Base-by-base conservation (phyloP, 2,797 vertebrate genomes). In the Linurgus olivaceus region DNA sequence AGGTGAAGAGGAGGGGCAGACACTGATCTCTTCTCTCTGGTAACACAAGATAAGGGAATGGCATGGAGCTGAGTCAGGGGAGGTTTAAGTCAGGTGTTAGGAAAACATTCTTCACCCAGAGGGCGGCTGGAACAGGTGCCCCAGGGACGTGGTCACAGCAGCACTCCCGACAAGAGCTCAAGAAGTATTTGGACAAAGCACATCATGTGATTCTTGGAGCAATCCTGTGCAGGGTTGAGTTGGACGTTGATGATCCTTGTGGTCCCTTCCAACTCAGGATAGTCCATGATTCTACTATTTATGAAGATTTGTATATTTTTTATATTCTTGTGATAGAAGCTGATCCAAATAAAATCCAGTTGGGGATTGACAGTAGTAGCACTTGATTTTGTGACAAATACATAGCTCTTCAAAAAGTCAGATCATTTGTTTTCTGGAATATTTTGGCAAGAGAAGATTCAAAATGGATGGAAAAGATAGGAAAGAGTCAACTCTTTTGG, bases 11-110 rank as follows among this genome's bases (percentile, higher is more conserved):
- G 18, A 48, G 8, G 17, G 17, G 28, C 28, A 50, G 28, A 10
- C 20, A 26, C 12, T 13, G 28, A 45, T 26, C 57, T 70, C 28
- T 82, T 35, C 0, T 1, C 14, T 45, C 14, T 38, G 24, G 6
- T 57, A 20, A 21, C 3, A 5, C 1, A 0, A 62, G 6, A 3
- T 0, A 15, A 57, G n/a, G 17, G 37, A 76, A 38, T 26, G n/a
- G 50, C 28, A 31, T 0, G 1, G 25, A 76, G 20, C 20, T 82
- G 28, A 45, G 12, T 8, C 11, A 2, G 13, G 37, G 4, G 15
- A 45, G 5, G 17, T 38, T 44, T 23, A 45, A 48, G 5, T 15
- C 14, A 17, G 13, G 25, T 37, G 8, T 70, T 18, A 38, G 17
- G 7, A 51, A 63, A 63, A 13, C 17, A 38, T 29, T 33, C 17